Percentiles rank a stretch among this genome's conserved stretches.
Conservation (phyloP, 2,888 invertebrate genomes). For the Dryococelus australis region DNA sequence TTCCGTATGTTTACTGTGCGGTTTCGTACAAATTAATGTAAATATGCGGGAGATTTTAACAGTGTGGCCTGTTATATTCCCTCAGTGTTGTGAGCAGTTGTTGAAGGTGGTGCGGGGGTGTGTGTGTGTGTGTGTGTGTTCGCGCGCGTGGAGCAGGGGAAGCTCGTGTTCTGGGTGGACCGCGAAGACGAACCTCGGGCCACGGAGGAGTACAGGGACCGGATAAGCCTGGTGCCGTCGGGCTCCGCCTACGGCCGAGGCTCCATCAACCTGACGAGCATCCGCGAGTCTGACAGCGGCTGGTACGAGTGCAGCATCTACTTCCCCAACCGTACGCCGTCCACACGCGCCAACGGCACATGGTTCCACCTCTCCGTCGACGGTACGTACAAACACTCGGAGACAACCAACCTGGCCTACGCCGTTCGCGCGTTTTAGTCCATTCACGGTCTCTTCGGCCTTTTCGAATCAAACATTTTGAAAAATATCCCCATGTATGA, state of each 20-base stretch:
- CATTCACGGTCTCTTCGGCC: too few relatives aligned
- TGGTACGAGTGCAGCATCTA: slow-evolving; percentile 91
- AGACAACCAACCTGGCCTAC: not conserved
- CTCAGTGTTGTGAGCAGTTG: too few relatives aligned
- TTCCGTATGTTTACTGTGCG: too few relatives aligned
- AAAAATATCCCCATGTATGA: too few relatives aligned
- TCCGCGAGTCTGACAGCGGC: slow-evolving; percentile 88
- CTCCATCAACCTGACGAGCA: slow-evolving; percentile 84
- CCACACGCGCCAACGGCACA: slow-evolving; percentile 85
- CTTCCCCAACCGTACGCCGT: slow-evolving; percentile 88
- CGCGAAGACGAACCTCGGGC: slow-evolving; percentile 74
- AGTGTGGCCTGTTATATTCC: too few relatives aligned
- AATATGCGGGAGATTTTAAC: too few relatives aligned
- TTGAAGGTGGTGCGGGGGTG: not conserved
- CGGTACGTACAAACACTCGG: slow-evolving; percentile 64
- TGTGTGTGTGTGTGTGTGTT: too few relatives aligned
- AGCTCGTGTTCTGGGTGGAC: slow-evolving; percentile 79
- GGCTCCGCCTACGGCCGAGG: slow-evolving; percentile 67
- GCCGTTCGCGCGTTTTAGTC: not conserved
- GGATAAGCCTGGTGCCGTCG: slow-evolving; percentile 70
- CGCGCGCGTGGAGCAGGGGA: slow-evolving; percentile 71
- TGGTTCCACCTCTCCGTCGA: slow-evolving; percentile 89
- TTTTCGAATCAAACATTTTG: too few relatives aligned
- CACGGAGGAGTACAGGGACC: slow-evolving; percentile 72
- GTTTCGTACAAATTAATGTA: too few relatives aligned